These are phyloP conservation scores for Drosophila pullipes DNA, from an alignment of 2,888 invertebrate species.

Conservation along the genomic window DNA sequence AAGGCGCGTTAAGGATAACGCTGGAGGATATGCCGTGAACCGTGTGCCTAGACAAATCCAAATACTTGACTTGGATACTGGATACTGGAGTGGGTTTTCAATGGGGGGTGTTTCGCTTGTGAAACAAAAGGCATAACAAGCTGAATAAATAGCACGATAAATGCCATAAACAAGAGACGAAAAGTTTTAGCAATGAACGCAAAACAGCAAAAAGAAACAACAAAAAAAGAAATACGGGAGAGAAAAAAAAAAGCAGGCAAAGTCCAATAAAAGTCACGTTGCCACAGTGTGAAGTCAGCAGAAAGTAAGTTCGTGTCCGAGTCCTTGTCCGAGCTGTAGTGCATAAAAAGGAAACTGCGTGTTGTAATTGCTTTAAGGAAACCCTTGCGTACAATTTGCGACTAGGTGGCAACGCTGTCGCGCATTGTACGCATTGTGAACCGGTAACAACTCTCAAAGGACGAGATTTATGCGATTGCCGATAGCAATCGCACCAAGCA, in stretches of 20 bases:
- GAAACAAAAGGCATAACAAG: conserved; percentile 76
- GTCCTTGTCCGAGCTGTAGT: conserved; percentile 41
- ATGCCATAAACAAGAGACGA: conserved; percentile 80
- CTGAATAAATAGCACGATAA: conserved; percentile 79
- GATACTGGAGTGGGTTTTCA: conserved; percentile 5
- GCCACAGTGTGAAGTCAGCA: conserved; percentile 73
- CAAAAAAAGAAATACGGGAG: conserved; percentile 21
- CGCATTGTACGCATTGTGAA: conserved; percentile 52
- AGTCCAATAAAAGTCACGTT: conserved; percentile 81
- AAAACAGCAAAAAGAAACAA: conserved; percentile 44
- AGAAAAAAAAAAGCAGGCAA: conserved; percentile 21
- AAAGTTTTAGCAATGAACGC: conserved; percentile 69
- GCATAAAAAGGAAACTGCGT: conserved; percentile 68
- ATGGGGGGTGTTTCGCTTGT: conserved; percentile 22
- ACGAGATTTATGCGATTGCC: conserved; percentile 81
- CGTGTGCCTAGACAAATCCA: conserved; percentile 48
- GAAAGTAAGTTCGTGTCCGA: conserved; percentile 53
- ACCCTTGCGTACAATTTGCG: conserved; percentile 79
- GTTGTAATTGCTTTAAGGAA: conserved; percentile 71
- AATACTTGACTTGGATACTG: conserved; percentile 27
- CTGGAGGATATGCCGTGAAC: conserved; percentile 70
- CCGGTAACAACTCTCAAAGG: conserved; percentile 80
- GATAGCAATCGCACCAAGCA: conserved; percentile 63
- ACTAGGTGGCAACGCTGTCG: conserved; percentile 73
- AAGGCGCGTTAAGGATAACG: conserved; percentile 78